phyloP scores from a whole-genome alignment of 1,140 invertebrate species.

The Zaprionus ghesquierei region DNA sequence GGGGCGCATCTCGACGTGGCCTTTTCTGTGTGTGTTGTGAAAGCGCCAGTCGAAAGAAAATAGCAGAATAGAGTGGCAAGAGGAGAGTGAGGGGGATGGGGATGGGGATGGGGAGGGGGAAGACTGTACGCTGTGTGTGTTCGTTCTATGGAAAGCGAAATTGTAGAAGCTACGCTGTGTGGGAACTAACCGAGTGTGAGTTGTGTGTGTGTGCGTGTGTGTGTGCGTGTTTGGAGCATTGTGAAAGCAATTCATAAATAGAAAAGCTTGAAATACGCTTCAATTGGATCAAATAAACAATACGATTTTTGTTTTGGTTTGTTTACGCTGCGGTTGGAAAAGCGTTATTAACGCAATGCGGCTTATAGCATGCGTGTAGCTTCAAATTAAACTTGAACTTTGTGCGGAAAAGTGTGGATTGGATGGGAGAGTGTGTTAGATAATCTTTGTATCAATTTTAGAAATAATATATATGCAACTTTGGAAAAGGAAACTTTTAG shows the following conservation, averaged over 20 bases:
- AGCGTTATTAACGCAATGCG: background rate
- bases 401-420: background rate
- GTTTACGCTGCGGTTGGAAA: background rate
- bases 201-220: background rate
- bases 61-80: too few species aligned
- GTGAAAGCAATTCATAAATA: slow-evolving; percentile 58
- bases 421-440: background rate
- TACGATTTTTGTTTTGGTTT: background rate
- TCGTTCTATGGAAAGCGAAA: slow-evolving; percentile 49
- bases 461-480: too few species aligned
- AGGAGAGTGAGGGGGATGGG: too few species aligned
- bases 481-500: too few species aligned
- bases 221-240: slow-evolving; percentile 2
- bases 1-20: slow-evolving; percentile 4
- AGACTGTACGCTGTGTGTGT: slow-evolving; percentile 47
- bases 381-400: slow-evolving; percentile 14
- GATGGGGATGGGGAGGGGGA: background rate
- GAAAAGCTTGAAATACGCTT: slow-evolving; percentile 13
- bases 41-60: slow-evolving; percentile 52
- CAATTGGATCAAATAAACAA: slow-evolving; percentile 6
- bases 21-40: slow-evolving; percentile 41
- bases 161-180: slow-evolving; percentile 26
- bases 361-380: background rate
- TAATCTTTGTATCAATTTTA: too few species aligned
- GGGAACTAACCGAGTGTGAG: slow-evolving; percentile 24